A percentile compares a stretch with the other conserved stretches of the same genome.
Evolutionary conservation across 2,888 invertebrate genomes (phyloP).

Genomic region (Sthenelais limicola): DNA sequence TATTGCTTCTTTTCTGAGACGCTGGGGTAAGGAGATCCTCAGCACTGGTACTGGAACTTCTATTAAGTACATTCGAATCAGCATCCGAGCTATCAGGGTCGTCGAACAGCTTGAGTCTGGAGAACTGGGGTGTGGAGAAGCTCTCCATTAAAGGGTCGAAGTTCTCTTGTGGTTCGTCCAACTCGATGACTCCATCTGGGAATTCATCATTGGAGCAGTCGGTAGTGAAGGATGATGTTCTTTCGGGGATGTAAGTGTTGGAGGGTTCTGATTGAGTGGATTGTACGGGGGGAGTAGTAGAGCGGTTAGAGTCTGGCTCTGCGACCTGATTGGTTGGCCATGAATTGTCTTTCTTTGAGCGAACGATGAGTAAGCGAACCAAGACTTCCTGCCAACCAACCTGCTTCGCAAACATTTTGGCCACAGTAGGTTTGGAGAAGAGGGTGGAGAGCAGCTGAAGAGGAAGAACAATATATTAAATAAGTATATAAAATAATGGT

Average conservation of each 20-base stretch:
- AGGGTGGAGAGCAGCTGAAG: slow-evolving; percentile 63
- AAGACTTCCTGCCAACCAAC: slow-evolving; percentile 77
- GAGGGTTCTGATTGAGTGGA: too few species aligned
- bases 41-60: slow-evolving; percentile 64
- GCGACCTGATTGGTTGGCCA: slow-evolving; percentile 4
- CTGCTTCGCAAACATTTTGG: slow-evolving; percentile 68
- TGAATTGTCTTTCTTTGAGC: neutral
- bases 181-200: too few species aligned
- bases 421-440: slow-evolving; percentile 61
- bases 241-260: too few species aligned
- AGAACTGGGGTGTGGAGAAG: slow-evolving; percentile 29
- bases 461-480: slow-evolving; percentile 10
- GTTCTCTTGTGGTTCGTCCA: slow-evolving; percentile 23
- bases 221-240: too few species aligned
- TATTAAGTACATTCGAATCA: slow-evolving; percentile 47
- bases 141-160: slow-evolving; percentile 11
- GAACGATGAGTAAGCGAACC: slow-evolving; percentile 62
- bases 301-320: too few species aligned
- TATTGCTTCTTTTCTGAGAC: slow-evolving; percentile 33
- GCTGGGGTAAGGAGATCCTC: slow-evolving; percentile 59
- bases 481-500: too few species aligned
- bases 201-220: too few species aligned
- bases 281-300: too few species aligned
- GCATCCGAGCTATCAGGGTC: neutral
- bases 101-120: neutral